A percentile compares a stretch with the other conserved stretches of the same genome.
Evolutionary conservation across 1,140 invertebrate species (phyloP).

Genomic region (Tetranychus cinnabarinus): DNA sequence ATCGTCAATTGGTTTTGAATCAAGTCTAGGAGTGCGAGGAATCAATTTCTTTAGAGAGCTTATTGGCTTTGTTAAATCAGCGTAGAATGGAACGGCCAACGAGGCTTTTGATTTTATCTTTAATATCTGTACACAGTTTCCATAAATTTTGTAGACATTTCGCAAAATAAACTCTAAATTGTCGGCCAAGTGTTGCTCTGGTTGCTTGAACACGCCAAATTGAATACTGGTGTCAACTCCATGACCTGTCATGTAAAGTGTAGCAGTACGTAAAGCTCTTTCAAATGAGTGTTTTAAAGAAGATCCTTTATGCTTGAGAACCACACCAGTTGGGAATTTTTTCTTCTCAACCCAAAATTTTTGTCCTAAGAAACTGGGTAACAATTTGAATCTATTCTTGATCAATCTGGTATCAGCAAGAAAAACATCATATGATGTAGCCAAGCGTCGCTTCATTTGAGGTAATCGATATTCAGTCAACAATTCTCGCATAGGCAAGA

Average conservation of each 20-base stretch:
- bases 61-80: neutral
- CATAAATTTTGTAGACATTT: neutral
- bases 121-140: neutral
- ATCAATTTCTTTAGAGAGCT: neutral
- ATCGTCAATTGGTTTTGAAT: neutral
- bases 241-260: neutral
- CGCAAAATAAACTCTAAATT: neutral
- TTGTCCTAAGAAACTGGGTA: neutral
- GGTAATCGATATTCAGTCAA: conserved; percentile 20
- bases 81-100: neutral
- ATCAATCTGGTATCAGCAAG: conserved; percentile 16
- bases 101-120: neutral
- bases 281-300: neutral
- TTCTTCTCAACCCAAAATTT: neutral
- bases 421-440: conserved; percentile 19
- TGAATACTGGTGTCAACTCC: neutral
- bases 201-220: neutral
- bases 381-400: neutral
- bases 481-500: conserved; percentile 21
- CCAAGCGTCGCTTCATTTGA: conserved; percentile 20
- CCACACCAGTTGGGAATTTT: neutral
- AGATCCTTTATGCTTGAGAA: neutral
- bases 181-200: neutral
- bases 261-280: neutral
- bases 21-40: neutral